Evolutionary conservation across 2,888 invertebrate species (phyloP), one percentile per base, ranked within the genome.

Genomic region (Conistra vaccinii): DNA sequence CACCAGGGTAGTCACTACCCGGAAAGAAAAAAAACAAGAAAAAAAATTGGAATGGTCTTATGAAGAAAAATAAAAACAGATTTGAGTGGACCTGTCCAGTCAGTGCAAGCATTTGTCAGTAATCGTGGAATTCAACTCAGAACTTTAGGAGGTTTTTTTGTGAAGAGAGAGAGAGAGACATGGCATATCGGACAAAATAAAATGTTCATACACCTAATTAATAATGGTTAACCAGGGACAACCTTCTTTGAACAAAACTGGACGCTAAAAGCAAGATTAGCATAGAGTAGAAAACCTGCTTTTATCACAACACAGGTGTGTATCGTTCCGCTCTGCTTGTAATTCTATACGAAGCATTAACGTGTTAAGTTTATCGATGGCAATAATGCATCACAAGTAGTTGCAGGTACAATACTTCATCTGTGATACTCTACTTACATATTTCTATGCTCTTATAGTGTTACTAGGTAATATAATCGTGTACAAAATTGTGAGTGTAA

Each of bases 281-380:
- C 69, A 63, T 74, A 61, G 62, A 81, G 67, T 74, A 78, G 68
- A 83, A 79, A 71, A 71, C 70, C 65, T 32, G 70, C 51, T 78
- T 81, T 83, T 81, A 83, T 81, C 68, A 71, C 67, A 70, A 62
- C 69, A 72, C 76, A 53, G 76, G 68, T 69, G 81, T 82, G 74
- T 80, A 76, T 48, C 65, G 70, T 76, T 83, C 76, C 80, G 84
- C 61, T 80, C 84, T 70, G 80, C 76, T 83, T 80, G 80, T 83
- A 80, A 83, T 80, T 80, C 72, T 63, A 83, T 76, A 68, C 80
- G 82, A 83, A 76, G 84, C 82, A 83, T 83, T 83, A 83, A 61
- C 45, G 84, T 84, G 82, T 83, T 83, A 84, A 83, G 72, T 83
- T 83, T 83, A 83, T 83, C 80, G 84, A 80, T 83, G 76, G 84